Percentiles rank a stretch among this genome's conserved stretches.
Evolutionary conservation across 30 jellyfish, hydroid and myxozoan species (phyloP).

Genomic region (Chrysaora quinquecirrha): DNA sequence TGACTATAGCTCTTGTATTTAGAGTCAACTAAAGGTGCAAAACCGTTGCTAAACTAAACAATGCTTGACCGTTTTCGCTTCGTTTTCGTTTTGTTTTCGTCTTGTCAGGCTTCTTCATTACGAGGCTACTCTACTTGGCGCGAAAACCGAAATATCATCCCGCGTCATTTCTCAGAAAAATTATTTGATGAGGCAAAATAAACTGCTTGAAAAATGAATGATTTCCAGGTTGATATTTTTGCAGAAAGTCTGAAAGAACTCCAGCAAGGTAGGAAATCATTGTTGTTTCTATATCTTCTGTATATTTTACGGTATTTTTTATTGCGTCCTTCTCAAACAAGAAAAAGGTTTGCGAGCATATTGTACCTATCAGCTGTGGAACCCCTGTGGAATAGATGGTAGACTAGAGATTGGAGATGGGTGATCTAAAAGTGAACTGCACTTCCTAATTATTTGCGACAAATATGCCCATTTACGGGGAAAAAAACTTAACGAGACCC

Average conservation of each 20-base stretch:
- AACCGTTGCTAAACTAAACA: too few relatives aligned
- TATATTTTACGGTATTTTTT: too few relatives aligned
- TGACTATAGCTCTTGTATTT: too few relatives aligned
- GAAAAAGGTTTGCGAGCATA: too few relatives aligned
- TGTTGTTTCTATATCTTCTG: background rate
- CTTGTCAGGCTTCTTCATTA: too few relatives aligned
- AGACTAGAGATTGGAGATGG: too few relatives aligned
- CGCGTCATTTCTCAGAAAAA: background rate
- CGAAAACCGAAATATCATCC: background rate
- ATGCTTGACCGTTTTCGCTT: too few relatives aligned
- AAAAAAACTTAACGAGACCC: background rate
- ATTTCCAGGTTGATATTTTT: conserved; percentile 45
- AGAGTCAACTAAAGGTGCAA: too few relatives aligned
- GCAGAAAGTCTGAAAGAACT: conserved; percentile 62
- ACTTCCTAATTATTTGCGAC: background rate
- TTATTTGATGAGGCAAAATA: background rate
- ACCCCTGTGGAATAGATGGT: too few relatives aligned
- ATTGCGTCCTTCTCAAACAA: background rate
- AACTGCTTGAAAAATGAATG: background rate
- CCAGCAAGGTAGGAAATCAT: conserved; percentile 48
- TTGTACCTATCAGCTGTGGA: too few relatives aligned
- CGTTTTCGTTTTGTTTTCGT: too few relatives aligned
- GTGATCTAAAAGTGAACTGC: background rate
- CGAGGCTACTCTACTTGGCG: too few relatives aligned
- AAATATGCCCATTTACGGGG: background rate